Evolutionary conservation across 2,888 invertebrate genomes (phyloP).

Genomic region (Lottia scabra): DNA sequence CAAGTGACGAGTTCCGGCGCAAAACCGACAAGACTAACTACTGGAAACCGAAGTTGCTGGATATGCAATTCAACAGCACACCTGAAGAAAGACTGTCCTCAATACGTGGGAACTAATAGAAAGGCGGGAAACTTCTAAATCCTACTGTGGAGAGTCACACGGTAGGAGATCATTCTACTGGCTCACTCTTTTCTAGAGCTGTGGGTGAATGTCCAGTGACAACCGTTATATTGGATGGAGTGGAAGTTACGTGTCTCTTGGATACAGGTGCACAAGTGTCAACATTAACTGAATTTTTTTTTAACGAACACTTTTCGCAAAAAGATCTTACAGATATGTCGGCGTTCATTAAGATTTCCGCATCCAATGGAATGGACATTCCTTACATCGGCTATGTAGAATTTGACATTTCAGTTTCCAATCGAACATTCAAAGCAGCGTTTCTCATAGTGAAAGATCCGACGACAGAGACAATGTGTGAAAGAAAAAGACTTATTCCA

Average conservation of each 20-base stretch:
- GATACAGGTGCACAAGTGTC: conserved; percentile 20
- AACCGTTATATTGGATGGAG: not conserved
- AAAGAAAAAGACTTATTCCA: no score
- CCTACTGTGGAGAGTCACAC: conserved; percentile 15
- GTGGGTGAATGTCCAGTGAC: conserved; percentile 15
- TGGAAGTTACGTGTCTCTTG: conserved; percentile 2
- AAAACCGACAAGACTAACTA: not conserved
- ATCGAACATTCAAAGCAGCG: conserved; percentile 1
- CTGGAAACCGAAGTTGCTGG: not conserved
- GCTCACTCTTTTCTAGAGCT: conserved; percentile 20
- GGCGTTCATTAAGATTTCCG: not conserved
- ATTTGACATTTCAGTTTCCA: conserved; percentile 11
- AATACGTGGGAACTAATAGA: not conserved
- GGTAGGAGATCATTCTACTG: not conserved
- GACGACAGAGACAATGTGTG: no score
- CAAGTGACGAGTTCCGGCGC: not conserved
- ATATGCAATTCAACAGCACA: conserved; percentile 4
- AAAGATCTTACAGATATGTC: not conserved
- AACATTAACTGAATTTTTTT: conserved; percentile 15
- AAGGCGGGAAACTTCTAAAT: conserved; percentile 1
- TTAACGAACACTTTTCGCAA: not conserved
- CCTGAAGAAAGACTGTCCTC: not conserved
- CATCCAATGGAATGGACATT: conserved; percentile 18
- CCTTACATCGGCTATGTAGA: conserved; percentile 17
- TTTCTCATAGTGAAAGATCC: no score